phyloP scores from a whole-genome alignment of 2,888 invertebrate species.

The Dorcus hopei region DNA sequence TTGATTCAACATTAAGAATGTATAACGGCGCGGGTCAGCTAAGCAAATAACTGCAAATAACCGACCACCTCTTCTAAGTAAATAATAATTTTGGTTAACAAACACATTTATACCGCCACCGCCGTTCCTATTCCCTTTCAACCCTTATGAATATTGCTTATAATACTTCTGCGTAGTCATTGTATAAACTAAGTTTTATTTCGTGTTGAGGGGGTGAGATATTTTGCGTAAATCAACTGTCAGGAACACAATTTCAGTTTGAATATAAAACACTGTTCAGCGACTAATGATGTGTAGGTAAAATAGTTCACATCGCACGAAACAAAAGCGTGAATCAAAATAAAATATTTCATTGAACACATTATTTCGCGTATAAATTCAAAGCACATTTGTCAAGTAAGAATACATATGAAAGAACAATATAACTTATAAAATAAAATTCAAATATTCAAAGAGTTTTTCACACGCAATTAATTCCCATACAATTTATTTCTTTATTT shows the following conservation, averaged over 20 bases:
- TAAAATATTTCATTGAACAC: no score
- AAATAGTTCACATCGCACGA: no score
- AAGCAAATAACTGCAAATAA: slow-evolving; percentile 45
- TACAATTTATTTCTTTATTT: no score
- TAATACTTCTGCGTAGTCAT: slow-evolving; percentile 20
- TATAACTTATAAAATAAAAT: no score
- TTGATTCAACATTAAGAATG: slow-evolving; percentile 50
- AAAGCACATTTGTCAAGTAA: no score
- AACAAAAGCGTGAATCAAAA: no score
- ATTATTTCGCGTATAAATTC: no score
- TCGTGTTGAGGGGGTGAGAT: slow-evolving; percentile 14
- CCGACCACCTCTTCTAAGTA: slow-evolving; percentile 48
- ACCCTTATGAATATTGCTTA: slow-evolving; percentile 20
- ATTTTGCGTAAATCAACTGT: slow-evolving; percentile 10
- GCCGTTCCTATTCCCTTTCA: not conserved
- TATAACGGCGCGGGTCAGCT: slow-evolving; percentile 46
- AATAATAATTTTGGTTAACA: slow-evolving; percentile 53
- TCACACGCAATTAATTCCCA: no score
- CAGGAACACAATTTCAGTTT: slow-evolving; percentile 20
- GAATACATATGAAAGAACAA: no score
- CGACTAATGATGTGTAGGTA: not conserved
- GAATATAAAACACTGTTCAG: slow-evolving; percentile 18
- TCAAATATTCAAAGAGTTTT: no score
- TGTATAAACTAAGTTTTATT: slow-evolving; percentile 15
- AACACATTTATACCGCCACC: slow-evolving; percentile 44